phyloP scores from a whole-genome alignment of 2,113 vertebrate species.

The Piprites chloris region DNA sequence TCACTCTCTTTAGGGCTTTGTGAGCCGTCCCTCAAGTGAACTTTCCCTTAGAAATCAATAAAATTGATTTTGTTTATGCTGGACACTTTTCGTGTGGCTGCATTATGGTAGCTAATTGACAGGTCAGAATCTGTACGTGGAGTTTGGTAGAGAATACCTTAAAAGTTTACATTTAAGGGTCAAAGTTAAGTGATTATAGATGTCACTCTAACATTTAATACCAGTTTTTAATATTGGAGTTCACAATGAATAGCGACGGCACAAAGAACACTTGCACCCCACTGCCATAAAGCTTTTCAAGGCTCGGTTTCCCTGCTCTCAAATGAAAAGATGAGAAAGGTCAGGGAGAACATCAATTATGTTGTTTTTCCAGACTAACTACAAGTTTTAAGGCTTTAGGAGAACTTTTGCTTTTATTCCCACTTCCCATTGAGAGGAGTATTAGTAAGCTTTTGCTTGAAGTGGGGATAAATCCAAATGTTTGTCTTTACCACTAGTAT shows the following conservation, averaged over 20 bases:
- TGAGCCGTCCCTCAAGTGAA: not conserved
- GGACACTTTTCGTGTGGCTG: not conserved
- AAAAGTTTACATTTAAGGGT: not conserved
- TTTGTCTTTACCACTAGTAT: not conserved
- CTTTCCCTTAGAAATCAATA: conserved; percentile 13
- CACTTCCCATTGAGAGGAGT: not conserved
- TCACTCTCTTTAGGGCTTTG: not conserved
- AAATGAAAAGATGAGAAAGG: conserved; percentile 11
- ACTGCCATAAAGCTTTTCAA: not conserved
- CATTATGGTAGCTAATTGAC: not conserved
- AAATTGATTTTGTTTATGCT: conserved; percentile 26
- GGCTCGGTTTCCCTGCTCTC: not conserved
- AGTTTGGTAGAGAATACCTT: not conserved
- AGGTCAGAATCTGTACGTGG: not conserved
- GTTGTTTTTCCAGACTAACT: not conserved
- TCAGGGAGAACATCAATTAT: conserved; percentile 1
- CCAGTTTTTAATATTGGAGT: not conserved
- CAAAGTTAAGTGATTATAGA: not conserved
- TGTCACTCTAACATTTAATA: not conserved
- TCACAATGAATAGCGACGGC: not conserved
- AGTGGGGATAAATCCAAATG: not conserved
- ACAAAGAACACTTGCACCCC: not conserved
- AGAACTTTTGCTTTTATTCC: conserved; percentile 6
- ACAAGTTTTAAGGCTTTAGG: not conserved
- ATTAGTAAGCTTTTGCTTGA: not conserved